Evolutionary conservation across 2,113 vertebrate genomes (phyloP).

Genomic region (Callorhinus ursinus): DNA sequence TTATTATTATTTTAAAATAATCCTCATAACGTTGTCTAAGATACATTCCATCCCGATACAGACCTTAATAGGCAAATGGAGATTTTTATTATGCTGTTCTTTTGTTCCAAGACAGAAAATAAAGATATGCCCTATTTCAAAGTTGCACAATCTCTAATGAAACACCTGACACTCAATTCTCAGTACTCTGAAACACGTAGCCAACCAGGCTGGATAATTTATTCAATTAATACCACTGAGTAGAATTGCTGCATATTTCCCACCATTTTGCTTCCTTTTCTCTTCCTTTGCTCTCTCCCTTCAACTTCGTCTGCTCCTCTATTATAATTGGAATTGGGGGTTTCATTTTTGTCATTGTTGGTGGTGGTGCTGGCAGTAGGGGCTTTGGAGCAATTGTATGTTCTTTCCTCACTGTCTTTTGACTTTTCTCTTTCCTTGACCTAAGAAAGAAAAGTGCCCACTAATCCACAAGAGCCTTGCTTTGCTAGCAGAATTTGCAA

Average conservation of each 20-base stretch:
- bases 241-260: not conserved
- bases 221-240: not conserved
- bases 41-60: not conserved
- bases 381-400: not conserved
- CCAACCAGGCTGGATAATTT: not conserved
- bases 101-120: conserved; percentile 15
- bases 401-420: not conserved
- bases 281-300: not conserved
- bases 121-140: not conserved
- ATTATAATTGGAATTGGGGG: not conserved
- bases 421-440: not conserved
- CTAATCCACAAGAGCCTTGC: not conserved
- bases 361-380: not conserved
- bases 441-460: not conserved
- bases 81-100: not conserved
- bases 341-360: not conserved
- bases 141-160: not conserved
- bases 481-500: not conserved
- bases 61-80: not conserved
- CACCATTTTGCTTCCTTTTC: not conserved
- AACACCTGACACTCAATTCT: not conserved
- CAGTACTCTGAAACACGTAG: not conserved
- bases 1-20: not conserved
- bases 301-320: not conserved
- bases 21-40: not conserved